These are phyloP conservation scores for Aphelocoma coerulescens DNA, from an alignment of 2,113 vertebrate genomes.

Conservation along the genomic window DNA sequence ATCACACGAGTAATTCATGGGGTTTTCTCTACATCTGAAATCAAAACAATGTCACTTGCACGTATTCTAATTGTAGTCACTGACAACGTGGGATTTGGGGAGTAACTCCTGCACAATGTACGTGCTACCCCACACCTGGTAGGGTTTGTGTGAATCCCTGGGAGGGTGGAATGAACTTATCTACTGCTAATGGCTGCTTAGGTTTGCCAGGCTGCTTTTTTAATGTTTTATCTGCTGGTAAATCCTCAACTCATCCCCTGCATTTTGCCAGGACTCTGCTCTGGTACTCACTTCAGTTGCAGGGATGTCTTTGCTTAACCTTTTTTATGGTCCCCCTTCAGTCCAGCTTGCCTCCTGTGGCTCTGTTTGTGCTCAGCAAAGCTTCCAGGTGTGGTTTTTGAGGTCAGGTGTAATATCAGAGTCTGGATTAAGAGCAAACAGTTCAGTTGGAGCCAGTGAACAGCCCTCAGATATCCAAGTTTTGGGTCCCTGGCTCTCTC, in stretches of 20 bases:
- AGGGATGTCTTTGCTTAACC: background rate
- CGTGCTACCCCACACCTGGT: fast-evolving
- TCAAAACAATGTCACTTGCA: background rate
- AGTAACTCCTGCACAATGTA: fast-evolving
- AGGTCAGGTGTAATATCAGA: background rate
- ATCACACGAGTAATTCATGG: background rate
- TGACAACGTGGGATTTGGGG: background rate
- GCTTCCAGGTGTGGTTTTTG: background rate
- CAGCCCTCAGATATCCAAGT: background rate
- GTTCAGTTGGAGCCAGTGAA: background rate
- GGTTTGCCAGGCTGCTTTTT: background rate
- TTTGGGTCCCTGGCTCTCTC: background rate
- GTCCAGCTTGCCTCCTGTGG: background rate
- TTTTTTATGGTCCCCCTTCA: background rate
- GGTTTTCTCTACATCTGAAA: background rate
- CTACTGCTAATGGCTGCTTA: background rate
- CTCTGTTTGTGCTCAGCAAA: background rate
- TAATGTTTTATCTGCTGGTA: background rate
- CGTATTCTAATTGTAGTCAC: fast-evolving
- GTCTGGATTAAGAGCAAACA: background rate
- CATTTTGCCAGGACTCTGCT: background rate
- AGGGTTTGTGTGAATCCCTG: background rate
- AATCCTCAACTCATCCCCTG: background rate
- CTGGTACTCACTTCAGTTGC: fast-evolving
- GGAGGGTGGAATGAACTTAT: background rate